These are phyloP conservation scores for Daptonema setosum DNA, from an alignment of 2,888 invertebrate genomes.

Conservation along the genomic window DNA sequence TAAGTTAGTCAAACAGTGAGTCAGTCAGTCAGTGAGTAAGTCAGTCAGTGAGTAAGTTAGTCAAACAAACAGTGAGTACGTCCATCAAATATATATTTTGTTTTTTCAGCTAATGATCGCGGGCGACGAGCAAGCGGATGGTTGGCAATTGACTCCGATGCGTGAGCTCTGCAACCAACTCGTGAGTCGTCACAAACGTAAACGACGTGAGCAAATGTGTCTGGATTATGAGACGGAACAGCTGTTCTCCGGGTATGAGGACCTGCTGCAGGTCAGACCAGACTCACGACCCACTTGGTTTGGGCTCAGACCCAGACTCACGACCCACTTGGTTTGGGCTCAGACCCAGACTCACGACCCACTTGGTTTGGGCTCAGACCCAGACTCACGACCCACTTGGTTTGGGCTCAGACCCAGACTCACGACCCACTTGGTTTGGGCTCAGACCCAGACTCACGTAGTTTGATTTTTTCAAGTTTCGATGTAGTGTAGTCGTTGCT, in stretches of 20 bases:
- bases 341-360: too few species aligned
- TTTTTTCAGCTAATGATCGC: neutral
- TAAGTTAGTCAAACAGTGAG: neutral
- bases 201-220: neutral
- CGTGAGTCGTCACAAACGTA: neutral
- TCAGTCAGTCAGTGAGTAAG: neutral
- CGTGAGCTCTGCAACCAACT: neutral
- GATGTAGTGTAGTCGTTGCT: too few species aligned
- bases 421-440: too few species aligned
- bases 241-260: slow-evolving; percentile 54
- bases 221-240: neutral
- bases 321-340: too few species aligned
- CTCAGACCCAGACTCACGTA: too few species aligned
- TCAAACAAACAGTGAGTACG: neutral
- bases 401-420: too few species aligned
- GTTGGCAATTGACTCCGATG: neutral
- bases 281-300: too few species aligned
- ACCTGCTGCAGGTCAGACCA: slow-evolving; percentile 63
- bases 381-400: too few species aligned
- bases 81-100: too few species aligned
- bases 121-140: neutral
- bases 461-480: too few species aligned
- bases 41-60: neutral
- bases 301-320: too few species aligned
- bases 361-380: too few species aligned